Evolutionary conservation across 1,140 invertebrate genomes (phyloP).

Genomic region (Linepithema humile): DNA sequence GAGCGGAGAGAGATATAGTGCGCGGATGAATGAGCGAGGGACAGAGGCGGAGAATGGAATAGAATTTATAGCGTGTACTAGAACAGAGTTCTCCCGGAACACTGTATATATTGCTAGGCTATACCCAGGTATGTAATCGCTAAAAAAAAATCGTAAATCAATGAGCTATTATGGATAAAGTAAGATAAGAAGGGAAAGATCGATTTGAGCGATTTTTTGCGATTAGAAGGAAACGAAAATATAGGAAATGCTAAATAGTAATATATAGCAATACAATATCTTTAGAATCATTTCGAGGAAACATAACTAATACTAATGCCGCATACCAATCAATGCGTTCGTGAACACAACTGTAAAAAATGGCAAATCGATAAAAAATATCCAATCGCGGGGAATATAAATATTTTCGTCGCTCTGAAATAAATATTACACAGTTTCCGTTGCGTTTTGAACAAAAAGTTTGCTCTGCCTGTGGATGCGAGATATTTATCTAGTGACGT

Average conservation of each 20-base stretch:
- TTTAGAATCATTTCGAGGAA: neutral
- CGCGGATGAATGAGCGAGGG: conserved; percentile 9
- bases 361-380: conserved; percentile 36
- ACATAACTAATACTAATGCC: neutral
- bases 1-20: neutral
- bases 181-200: neutral
- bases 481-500: conserved; percentile 51
- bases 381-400: conserved; percentile 9
- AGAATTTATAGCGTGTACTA: conserved; percentile 26
- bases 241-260: neutral
- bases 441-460: conserved; percentile 22
- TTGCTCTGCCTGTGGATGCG: conserved; percentile 8
- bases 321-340: neutral
- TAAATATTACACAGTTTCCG: conserved; percentile 25
- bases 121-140: neutral
- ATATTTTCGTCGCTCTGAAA: conserved; percentile 47
- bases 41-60: neutral
- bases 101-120: neutral
- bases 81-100: neutral
- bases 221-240: neutral
- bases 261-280: neutral
- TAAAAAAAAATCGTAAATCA: neutral
- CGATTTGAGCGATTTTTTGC: neutral
- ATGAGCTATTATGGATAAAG: neutral
- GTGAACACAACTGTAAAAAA: neutral